A percentile compares a stretch with the other conserved stretches of the same genome.
Evolutionary conservation across 1,140 invertebrate species (phyloP).

Genomic region (Zaprionus davidi): DNA sequence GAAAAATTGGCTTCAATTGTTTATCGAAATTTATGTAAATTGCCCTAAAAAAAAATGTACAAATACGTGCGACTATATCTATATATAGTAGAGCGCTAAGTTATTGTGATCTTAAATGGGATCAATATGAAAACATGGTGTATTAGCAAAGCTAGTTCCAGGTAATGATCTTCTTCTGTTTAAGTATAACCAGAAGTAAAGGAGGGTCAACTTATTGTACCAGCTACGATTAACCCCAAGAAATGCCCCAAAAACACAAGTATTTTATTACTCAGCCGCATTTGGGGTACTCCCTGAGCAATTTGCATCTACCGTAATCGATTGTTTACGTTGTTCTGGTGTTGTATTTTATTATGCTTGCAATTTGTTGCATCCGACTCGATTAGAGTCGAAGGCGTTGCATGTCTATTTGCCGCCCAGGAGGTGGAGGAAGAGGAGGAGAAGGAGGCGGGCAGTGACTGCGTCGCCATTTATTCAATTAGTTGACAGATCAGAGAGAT

Average conservation of each 20-base stretch:
- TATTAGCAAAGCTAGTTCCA: too few relatives aligned
- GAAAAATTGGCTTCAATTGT: slow-evolving; percentile 33
- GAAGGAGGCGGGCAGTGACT: neutral
- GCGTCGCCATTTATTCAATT: slow-evolving; percentile 57
- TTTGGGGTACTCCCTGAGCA: neutral
- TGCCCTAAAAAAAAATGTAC: slow-evolving; percentile 26
- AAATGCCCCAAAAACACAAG: neutral
- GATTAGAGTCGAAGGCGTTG: neutral
- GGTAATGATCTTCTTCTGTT: too few relatives aligned
- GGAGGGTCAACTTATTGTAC: too few relatives aligned
- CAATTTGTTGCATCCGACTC: slow-evolving; percentile 5
- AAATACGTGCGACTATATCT: slow-evolving; percentile 25
- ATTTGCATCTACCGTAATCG: neutral
- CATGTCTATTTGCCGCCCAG: neutral
- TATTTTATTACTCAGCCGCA: neutral
- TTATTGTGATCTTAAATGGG: neutral
- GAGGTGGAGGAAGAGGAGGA: neutral
- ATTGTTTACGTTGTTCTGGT: slow-evolving; percentile 1
- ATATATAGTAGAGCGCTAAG: slow-evolving; percentile 44
- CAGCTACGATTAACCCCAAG: neutral
- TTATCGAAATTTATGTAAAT: slow-evolving; percentile 53
- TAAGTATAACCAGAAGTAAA: too few relatives aligned
- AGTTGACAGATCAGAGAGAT: slow-evolving; percentile 64
- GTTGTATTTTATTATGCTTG: neutral
- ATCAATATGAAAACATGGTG: neutral